These are phyloP conservation scores for Nibea coibor DNA, from an alignment of 2,113 vertebrate genomes.

Conservation along the genomic window DNA sequence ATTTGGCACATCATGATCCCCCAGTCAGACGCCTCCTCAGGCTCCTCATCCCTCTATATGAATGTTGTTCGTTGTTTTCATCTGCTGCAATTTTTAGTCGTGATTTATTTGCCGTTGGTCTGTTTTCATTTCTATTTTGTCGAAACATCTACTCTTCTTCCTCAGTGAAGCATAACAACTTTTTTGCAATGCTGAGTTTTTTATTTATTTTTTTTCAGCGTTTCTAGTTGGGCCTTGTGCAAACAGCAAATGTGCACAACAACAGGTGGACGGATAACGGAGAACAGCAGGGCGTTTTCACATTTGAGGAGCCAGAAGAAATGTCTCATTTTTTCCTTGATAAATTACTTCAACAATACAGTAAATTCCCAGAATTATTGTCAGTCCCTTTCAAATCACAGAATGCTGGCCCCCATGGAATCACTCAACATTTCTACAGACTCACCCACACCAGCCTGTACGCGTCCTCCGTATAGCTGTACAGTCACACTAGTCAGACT, in stretches of 20 bases:
- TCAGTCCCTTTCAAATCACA: neutral
- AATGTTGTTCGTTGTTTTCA: neutral
- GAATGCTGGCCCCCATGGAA: neutral
- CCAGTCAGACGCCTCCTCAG: neutral
- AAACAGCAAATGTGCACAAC: neutral
- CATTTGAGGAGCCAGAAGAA: neutral
- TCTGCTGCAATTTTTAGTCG: neutral
- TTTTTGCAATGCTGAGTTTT: neutral
- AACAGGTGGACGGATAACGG: neutral
- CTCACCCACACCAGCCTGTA: neutral
- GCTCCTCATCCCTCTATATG: neutral
- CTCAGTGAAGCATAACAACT: neutral
- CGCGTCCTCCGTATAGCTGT: conserved; percentile 1
- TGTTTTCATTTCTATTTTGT: neutral
- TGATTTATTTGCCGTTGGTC: neutral
- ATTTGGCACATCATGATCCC: neutral
- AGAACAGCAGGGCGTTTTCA: neutral
- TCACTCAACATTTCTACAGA: neutral
- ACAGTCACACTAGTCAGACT: neutral
- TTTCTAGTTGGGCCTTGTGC: neutral
- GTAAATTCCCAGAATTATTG: neutral
- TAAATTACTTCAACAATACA: neutral
- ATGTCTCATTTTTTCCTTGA: neutral
- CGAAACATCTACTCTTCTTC: neutral
- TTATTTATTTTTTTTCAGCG: neutral